phyloP scores from a whole-genome alignment of 2,797 vertebrate species.

The Rhinophrynus dorsalis region DNA sequence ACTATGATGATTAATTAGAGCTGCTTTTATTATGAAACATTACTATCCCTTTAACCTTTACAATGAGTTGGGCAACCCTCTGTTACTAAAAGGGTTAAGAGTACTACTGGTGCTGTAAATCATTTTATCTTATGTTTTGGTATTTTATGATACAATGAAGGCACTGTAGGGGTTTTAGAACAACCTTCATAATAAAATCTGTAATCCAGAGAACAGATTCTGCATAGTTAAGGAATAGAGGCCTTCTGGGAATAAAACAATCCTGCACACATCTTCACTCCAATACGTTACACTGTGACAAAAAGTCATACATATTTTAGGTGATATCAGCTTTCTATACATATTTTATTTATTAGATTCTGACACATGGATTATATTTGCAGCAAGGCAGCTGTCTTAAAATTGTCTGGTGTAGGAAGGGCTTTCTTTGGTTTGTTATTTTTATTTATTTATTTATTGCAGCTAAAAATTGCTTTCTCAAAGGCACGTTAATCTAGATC shows the following conservation, averaged over 20 bases:
- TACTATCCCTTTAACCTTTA: too few relatives aligned
- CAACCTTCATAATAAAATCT: neutral
- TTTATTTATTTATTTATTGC: too few relatives aligned
- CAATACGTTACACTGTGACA: neutral
- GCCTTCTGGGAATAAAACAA: neutral
- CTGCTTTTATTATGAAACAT: too few relatives aligned
- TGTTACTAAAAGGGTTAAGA: too few relatives aligned
- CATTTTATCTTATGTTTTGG: neutral
- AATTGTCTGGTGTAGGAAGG: neutral
- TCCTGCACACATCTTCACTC: neutral
- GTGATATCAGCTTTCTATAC: neutral
- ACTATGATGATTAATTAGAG: too few relatives aligned
- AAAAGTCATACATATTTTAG: conserved; percentile 3
- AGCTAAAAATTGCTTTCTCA: neutral
- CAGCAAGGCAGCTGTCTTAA: neutral
- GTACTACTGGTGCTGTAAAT: neutral
- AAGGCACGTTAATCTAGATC: neutral
- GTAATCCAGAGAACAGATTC: neutral
- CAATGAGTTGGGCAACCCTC: too few relatives aligned
- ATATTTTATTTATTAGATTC: neutral
- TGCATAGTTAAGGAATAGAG: neutral
- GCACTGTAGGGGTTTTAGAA: neutral
- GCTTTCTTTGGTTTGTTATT: neutral
- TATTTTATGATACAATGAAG: neutral
- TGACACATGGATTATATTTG: neutral